phyloP scores from a whole-genome alignment of 2,888 invertebrate genomes.

The Spatulosminthurus flaviceps region DNA sequence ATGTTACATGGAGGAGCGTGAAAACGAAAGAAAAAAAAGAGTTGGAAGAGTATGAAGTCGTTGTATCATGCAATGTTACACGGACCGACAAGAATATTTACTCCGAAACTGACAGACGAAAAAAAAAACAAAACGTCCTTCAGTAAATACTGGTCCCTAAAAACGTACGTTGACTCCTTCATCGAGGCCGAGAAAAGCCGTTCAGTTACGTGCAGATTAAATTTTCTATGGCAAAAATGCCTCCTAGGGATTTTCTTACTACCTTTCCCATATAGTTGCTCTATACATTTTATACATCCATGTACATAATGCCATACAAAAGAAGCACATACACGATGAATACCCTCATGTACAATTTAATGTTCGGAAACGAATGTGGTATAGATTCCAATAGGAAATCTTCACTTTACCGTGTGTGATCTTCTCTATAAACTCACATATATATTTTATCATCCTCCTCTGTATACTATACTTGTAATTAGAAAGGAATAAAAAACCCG shows the following conservation, averaged over 20 bases:
- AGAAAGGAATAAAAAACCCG: too few species aligned
- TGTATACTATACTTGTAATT: too few species aligned
- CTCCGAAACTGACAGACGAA: slow-evolving; percentile 4
- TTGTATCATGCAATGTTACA: slow-evolving; percentile 11
- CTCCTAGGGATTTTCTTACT: not conserved
- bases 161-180: slow-evolving; percentile 49
- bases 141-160: slow-evolving; percentile 40
- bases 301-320: too few species aligned
- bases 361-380: too few species aligned
- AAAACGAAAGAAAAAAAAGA: not conserved
- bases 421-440: too few species aligned
- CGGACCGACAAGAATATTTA: slow-evolving; percentile 8
- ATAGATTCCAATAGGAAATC: too few species aligned
- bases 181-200: slow-evolving; percentile 25
- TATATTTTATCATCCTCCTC: too few species aligned
- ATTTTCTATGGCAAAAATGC: not conserved
- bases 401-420: too few species aligned
- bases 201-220: slow-evolving; percentile 5
- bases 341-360: too few species aligned
- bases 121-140: slow-evolving; percentile 51
- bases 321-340: too few species aligned
- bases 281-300: not conserved
- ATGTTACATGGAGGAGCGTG: not conserved
- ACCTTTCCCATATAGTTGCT: not conserved
- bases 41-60: not conserved